phyloP scores from a whole-genome alignment of 2,888 invertebrate genomes.

The Synergus laeviventris region DNA sequence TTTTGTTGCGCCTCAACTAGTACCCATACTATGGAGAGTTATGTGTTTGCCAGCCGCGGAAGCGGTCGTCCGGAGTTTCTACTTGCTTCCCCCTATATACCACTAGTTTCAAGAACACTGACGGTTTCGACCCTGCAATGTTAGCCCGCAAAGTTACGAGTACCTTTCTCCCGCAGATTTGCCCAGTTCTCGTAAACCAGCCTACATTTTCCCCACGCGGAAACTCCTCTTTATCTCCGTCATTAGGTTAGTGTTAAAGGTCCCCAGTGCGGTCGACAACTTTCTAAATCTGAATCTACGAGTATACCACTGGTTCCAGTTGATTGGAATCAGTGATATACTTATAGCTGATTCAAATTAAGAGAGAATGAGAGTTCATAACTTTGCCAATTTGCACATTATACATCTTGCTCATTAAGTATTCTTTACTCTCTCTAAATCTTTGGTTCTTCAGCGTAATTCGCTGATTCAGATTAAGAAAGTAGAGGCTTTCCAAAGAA shows the following conservation, averaged over 20 bases:
- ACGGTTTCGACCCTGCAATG: slow-evolving; percentile 41
- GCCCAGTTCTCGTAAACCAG: background rate
- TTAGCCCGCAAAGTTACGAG: slow-evolving; percentile 43
- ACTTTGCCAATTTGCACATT: too few relatives aligned
- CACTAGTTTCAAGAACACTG: slow-evolving; percentile 41
- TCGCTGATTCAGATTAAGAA: too few relatives aligned
- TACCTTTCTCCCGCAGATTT: slow-evolving; percentile 3
- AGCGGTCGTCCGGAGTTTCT: slow-evolving; percentile 41
- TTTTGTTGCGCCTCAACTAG: slow-evolving; percentile 20
- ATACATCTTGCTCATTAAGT: too few relatives aligned
- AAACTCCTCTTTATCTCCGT: background rate
- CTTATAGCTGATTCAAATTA: too few relatives aligned
- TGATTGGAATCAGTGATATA: too few relatives aligned
- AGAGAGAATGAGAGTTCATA: too few relatives aligned
- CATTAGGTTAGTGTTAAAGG: background rate
- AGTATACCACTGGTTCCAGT: too few relatives aligned
- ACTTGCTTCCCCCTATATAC: slow-evolving; percentile 22
- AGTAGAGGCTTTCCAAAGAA: too few relatives aligned
- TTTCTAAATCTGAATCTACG: too few relatives aligned
- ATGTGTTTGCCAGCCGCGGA: slow-evolving; percentile 44
- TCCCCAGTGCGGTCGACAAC: background rate
- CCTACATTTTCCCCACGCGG: slow-evolving; percentile 17
- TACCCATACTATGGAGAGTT: slow-evolving; percentile 42
- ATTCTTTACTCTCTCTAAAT: too few relatives aligned
- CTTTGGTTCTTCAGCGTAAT: too few relatives aligned